Conservation (phyloP, 1,140 invertebrate species). For the Aradophagus sp. region DNA sequence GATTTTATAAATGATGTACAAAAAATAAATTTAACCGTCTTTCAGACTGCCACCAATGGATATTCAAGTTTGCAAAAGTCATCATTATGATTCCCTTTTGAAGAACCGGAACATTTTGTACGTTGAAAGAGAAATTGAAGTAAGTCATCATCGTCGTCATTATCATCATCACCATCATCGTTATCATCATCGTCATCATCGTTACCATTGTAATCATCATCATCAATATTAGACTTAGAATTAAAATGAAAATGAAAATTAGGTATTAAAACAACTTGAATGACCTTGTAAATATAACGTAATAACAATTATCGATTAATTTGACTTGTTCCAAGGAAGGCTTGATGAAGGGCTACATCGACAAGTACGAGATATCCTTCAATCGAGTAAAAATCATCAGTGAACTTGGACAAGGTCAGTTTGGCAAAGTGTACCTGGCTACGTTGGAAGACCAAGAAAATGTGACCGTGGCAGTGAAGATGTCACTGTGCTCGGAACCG, state of each 20-base stretch:
- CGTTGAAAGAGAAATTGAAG: conserved; percentile 73
- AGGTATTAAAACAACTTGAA: too few relatives aligned
- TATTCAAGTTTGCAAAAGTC: conserved; percentile 36
- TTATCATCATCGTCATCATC: too few relatives aligned
- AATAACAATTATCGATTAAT: background rate
- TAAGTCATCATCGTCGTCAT: too few relatives aligned
- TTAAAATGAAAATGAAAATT: too few relatives aligned
- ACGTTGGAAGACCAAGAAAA: conserved; percentile 73
- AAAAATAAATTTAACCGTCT: conserved; percentile 15
- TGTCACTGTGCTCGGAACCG: conserved; percentile 72
- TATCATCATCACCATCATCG: too few relatives aligned
- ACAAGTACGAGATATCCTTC: conserved; percentile 77
- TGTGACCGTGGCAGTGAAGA: conserved; percentile 82
- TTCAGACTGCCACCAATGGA: conserved; percentile 25
- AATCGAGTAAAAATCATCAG: conserved; percentile 75
- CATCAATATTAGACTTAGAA: too few relatives aligned
- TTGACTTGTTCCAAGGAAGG: conserved; percentile 58
- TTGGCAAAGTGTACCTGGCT: conserved; percentile 82
- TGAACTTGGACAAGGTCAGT: conserved; percentile 83
- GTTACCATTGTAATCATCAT: too few relatives aligned
- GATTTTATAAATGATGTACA: too few relatives aligned
- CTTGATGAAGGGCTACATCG: conserved; percentile 56
- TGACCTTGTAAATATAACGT: too few relatives aligned
- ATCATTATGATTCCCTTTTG: conserved; percentile 53
- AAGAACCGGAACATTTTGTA: conserved; percentile 71